These are phyloP conservation scores for Lasioglossum oenotherae DNA, from an alignment of 2,888 invertebrate species.

Conservation along the genomic window DNA sequence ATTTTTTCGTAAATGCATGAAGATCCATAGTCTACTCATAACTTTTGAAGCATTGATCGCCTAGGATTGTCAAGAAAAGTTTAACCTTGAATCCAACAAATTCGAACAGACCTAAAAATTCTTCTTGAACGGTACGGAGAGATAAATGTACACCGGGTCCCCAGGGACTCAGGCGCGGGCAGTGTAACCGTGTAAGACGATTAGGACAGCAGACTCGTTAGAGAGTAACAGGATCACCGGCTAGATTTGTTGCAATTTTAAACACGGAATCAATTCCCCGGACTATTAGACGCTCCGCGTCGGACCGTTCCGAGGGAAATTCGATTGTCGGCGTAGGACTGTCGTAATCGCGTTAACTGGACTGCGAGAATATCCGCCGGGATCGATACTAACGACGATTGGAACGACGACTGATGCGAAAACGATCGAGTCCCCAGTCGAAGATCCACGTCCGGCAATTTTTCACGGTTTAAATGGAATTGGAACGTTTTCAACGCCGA, in stretches of 20 bases:
- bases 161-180: not conserved
- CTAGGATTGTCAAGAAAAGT: too few relatives aligned
- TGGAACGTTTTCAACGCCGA: conserved; percentile 15
- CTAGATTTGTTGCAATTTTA: not conserved
- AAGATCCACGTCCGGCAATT: not conserved
- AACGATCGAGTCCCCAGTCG: conserved; percentile 8
- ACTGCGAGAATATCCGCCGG: not conserved
- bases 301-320: conserved; percentile 10
- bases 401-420: conserved; percentile 23
- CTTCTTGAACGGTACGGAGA: not conserved
- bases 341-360: conserved; percentile 17
- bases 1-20: too few relatives aligned
- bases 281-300: not conserved
- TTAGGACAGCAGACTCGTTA: not conserved
- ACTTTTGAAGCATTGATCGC: too few relatives aligned
- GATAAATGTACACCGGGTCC: not conserved
- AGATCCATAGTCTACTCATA: too few relatives aligned
- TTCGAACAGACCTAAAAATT: not conserved
- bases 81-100: too few relatives aligned
- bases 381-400: conserved; percentile 32
- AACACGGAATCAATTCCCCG: not conserved
- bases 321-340: conserved; percentile 10
- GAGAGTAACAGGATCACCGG: not conserved
- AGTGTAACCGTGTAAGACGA: not conserved
- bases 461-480: conserved; percentile 7